These are phyloP conservation scores for Pentalonia nigronervosa DNA, from an alignment of 1,140 invertebrate species.

Conservation along the genomic window DNA sequence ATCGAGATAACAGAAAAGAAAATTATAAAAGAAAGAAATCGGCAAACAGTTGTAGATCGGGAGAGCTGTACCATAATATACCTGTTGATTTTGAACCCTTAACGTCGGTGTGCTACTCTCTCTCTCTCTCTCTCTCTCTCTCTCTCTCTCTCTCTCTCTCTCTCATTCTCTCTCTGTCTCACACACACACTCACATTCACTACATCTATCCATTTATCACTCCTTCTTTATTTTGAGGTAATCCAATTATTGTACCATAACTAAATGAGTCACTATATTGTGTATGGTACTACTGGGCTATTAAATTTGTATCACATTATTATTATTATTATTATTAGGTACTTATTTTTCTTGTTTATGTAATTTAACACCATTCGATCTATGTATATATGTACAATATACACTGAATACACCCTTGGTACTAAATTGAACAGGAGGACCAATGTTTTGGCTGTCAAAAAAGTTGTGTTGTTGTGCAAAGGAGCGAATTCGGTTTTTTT, in stretches of 20 bases:
- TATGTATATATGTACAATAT: not conserved
- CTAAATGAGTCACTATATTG: not conserved
- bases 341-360: not conserved
- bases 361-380: not conserved
- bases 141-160: not conserved
- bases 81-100: constrained; percentile 51
- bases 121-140: not conserved
- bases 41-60: not conserved
- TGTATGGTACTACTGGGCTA: not conserved
- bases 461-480: not conserved
- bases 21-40: constrained; percentile 34
- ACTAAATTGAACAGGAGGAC: not conserved
- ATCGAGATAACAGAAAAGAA: not conserved
- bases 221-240: not conserved
- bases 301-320: not conserved
- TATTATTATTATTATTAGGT: not conserved
- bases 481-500: not conserved
- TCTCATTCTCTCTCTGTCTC: too few relatives aligned
- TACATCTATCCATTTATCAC: not conserved
- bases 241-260: not conserved
- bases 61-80: constrained; percentile 39
- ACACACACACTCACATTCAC: too few relatives aligned
- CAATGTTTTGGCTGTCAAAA: not conserved
- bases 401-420: not conserved
- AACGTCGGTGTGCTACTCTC: not conserved